Percentiles rank a stretch among this genome's conserved stretches.
These are phyloP conservation scores for Pterostichus niger DNA, from an alignment of 2,888 invertebrate genomes.

Conservation along the genomic window DNA sequence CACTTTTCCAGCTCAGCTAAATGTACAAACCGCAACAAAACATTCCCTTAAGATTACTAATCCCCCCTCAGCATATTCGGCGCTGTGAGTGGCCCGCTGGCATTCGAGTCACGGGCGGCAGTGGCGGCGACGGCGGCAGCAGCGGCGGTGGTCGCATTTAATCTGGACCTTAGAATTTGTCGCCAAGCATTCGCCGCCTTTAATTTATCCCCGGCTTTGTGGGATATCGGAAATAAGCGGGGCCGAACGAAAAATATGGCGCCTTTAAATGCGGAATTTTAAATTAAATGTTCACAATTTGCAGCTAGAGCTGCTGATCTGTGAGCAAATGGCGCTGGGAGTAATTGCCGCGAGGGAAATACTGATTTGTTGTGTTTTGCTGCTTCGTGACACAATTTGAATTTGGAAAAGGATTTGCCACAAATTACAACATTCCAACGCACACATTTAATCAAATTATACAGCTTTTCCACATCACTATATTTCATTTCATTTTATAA, in stretches of 20 bases:
- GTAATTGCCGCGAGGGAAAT: constrained; percentile 43
- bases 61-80: constrained; percentile 37
- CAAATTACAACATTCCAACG: background rate
- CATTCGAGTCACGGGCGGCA: constrained; percentile 46
- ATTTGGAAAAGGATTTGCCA: constrained; percentile 11
- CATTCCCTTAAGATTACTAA: constrained; percentile 49
- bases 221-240: constrained; percentile 58
- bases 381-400: constrained; percentile 35
- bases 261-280: constrained; percentile 63
- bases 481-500: too few relatives aligned
- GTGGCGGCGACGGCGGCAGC: background rate
- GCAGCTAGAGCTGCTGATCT: constrained; percentile 39
- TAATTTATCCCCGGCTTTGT: constrained; percentile 64
- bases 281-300: constrained; percentile 60
- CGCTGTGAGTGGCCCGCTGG: constrained; percentile 23
- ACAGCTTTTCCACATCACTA: background rate
- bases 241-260: constrained; percentile 57
- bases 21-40: constrained; percentile 53
- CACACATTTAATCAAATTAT: constrained; percentile 13
- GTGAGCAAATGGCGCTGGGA: constrained; percentile 26
- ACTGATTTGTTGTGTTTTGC: constrained; percentile 47
- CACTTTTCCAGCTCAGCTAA: constrained; percentile 35
- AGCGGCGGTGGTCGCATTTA: constrained; percentile 45
- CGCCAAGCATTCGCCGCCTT: constrained; percentile 50
- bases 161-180: constrained; percentile 64